Conservation (phyloP, 2,113 vertebrate species). For the Cynocephalus volans region DNA sequence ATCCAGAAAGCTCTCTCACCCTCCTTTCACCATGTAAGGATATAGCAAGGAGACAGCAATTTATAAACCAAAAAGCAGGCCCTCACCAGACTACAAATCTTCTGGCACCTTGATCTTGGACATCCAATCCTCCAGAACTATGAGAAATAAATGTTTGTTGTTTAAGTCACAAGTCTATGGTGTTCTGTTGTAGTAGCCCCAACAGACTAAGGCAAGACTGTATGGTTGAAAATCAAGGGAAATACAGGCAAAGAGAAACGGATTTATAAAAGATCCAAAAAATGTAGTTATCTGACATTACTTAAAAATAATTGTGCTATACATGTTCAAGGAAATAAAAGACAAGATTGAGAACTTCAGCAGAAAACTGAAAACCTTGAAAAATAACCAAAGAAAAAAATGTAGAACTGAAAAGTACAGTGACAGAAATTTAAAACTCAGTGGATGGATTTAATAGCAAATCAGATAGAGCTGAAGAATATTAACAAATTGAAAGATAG, state of each 20-base stretch:
- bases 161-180: neutral
- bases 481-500: neutral
- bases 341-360: neutral
- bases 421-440: conserved; percentile 49
- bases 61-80: neutral
- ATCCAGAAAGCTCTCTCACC: neutral
- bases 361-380: neutral
- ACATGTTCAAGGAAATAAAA: conserved; percentile 42
- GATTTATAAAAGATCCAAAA: neutral
- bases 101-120: neutral
- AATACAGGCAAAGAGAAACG: neutral
- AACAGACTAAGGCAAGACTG: neutral
- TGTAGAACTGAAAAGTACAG: conserved; percentile 20
- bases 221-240: conserved; percentile 57
- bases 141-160: conserved; percentile 38
- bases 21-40: neutral
- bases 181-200: neutral
- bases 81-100: neutral
- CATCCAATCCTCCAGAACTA: neutral
- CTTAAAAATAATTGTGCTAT: neutral
- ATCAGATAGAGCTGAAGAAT: neutral
- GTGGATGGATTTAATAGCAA: neutral
- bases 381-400: neutral
- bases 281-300: neutral
- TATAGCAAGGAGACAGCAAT: neutral